Base-by-base conservation (phyloP, 2,113 vertebrate genomes). In the Meles meles region DNA sequence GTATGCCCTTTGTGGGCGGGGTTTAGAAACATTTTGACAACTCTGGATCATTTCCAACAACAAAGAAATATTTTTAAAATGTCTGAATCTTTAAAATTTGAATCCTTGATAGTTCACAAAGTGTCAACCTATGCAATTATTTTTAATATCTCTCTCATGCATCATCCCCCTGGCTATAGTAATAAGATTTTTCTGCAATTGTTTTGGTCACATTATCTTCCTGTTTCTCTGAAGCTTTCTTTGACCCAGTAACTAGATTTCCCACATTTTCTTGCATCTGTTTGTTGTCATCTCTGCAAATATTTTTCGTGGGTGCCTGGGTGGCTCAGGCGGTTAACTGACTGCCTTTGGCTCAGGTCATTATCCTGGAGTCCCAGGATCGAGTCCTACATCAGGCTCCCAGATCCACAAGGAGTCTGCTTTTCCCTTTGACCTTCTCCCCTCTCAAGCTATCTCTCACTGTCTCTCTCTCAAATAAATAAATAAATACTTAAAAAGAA, bases 11-110 rank as follows among this genome's bases (percentile, higher is more conserved):
- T 44, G 13, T 42, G 84, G 29, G 17, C 80, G 77, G 69, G 13
- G 2, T 67, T 74, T 77, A 31, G 42, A 90, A 96, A 88, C 49
- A 87, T 88, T 90, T 87, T 84, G 29, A 93, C 94, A 90, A n/a
- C 10, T 92, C 47, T 59, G 42, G 42, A 10, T 83, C 80, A 82
- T 93, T 95, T 90, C 57, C 92, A 95, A 69, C 13, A 81, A 72
- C 47, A 67, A 87, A 42, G 25, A 81, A 82, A 61, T 59, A 25
- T 23, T 85, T 88, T 76, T 3, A 83, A 57, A 69, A 90, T 55
- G 67, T 69, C 37, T 52, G 49, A 52, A 52, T 52, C 49, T 15
- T 52, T 52, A 52, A 52, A 52, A 15, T 90, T 85, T 34, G 47
- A 81, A 39, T 49, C 42, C 76, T 90, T 34, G 77, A 29, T 76